phyloP scores from a whole-genome alignment of 2,888 invertebrate species.

The Amblyjoppa proteus region DNA sequence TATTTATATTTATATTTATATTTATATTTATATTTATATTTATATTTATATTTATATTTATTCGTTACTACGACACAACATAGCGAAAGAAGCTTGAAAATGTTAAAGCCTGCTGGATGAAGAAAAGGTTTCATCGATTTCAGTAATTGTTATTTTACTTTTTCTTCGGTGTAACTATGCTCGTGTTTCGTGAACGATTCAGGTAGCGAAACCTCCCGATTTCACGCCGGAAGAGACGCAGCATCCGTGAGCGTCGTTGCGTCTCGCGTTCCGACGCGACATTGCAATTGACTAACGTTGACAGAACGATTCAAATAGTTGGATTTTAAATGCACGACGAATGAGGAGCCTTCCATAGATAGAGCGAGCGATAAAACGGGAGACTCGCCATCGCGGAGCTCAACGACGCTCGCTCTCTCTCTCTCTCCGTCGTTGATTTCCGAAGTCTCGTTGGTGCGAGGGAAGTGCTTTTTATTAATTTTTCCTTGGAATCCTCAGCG shows the following conservation, averaged over 20 bases:
- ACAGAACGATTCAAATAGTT: background rate
- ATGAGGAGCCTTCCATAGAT: slow-evolving; percentile 5
- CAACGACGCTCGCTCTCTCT: background rate
- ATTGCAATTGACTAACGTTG: background rate
- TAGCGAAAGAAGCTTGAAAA: no score
- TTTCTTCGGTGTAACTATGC: background rate
- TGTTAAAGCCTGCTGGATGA: no score
- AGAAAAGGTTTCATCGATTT: no score
- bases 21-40: no score
- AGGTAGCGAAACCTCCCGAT: background rate
- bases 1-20: no score
- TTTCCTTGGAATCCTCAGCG: slow-evolving; percentile 38
- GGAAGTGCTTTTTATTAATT: slow-evolving; percentile 31
- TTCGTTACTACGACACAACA: no score
- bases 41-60: no score
- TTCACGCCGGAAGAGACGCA: background rate
- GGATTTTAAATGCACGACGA: slow-evolving; percentile 19
- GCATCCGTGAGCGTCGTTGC: background rate
- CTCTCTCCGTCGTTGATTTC: background rate
- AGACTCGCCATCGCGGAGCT: background rate
- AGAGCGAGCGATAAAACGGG: background rate
- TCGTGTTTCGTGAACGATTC: background rate
- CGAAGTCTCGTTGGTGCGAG: background rate
- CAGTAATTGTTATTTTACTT: no score
- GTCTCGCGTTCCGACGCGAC: background rate